Conservation (phyloP, 2,797 vertebrate species). For the Characodon lateralis region DNA sequence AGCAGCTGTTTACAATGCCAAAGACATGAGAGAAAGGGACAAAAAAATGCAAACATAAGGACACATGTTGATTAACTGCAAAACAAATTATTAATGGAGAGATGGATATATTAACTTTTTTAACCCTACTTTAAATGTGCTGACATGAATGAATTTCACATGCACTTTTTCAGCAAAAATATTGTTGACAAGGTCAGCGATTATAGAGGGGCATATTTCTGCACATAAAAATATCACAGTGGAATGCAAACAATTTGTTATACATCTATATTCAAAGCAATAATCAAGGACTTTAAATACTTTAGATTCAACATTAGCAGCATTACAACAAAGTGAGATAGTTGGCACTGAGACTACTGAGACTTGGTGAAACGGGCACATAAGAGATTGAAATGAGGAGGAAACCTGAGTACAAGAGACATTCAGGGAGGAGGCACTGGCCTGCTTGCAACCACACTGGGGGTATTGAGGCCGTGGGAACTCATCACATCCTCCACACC, state of each 20-base stretch:
- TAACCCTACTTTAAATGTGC: conserved; percentile 29
- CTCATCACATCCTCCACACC: conserved; percentile 76
- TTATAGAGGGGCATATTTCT: conserved; percentile 23
- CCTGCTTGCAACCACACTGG: conserved; percentile 84
- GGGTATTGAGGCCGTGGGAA: conserved; percentile 83
- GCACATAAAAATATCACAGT: conserved; percentile 42
- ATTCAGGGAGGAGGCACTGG: conserved; percentile 86
- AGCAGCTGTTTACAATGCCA: conserved; percentile 83
- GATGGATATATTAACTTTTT: conserved; percentile 60
- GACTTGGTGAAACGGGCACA: conserved; percentile 85
- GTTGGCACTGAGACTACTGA: conserved; percentile 89
- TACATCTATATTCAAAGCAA: conserved; percentile 89
- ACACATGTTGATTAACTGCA: conserved; percentile 79
- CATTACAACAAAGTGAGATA: conserved; percentile 83
- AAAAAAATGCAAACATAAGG: conserved; percentile 76
- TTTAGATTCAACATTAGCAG: conserved; percentile 84
- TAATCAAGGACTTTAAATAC: conserved; percentile 89
- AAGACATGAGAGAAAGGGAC: conserved; percentile 70
- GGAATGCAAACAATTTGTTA: conserved; percentile 73
- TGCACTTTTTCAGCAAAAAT: conserved; percentile 14
- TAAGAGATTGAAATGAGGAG: conserved; percentile 65
- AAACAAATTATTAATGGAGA: conserved; percentile 73
- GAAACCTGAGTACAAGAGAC: conserved; percentile 63
- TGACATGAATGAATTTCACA: conserved; percentile 28
- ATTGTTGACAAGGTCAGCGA: conserved; percentile 41